Base-by-base conservation (phyloP, 2,113 vertebrate genomes). In the Procavia capensis region DNA sequence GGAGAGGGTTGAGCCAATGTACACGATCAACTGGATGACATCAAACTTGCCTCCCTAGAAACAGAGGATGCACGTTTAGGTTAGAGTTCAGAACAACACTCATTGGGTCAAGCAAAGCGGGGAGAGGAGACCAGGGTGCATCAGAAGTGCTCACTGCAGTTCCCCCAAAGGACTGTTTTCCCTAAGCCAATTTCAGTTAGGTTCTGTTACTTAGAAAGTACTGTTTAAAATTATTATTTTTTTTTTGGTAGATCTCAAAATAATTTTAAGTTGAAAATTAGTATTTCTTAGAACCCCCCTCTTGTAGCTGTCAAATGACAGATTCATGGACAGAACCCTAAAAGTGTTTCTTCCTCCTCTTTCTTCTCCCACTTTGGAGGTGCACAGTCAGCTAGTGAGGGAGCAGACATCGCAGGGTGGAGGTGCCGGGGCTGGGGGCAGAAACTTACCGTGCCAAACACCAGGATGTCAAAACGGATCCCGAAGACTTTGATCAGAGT, bases 391-490 rank as follows among this genome's bases (percentile, higher is more conserved):
- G 29, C 43, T 59, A 43, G 41, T 54, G 29, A 63, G 84, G 27
- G 31, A n/a, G 31, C 22, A 10, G 17, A n/a, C 59, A 85, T 6
- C 25, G 10, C 41, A 19, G 82, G 72, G 39, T 0, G 5, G 14
- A 27, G 72, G 13, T 4, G 22, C 39, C 66, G 11, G 24, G 75
- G 61, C 39, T 22, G 36, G 74, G 86, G 93, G 29, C 0, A 14
- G 54, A 92, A 27, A 96, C 98, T 97, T 93, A 99, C 99, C 41
- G 98, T 98, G 96, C 99, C 99, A 0, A 99, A 99, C 78, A 99
- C 99, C 97, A 99, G 98, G 97, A 99, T 98, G 82, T 99, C 99
- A 95, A 99, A 99, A 61, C 98, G 97, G 97, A 99, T 99, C 66
- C 99, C 99, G 1, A 98, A 99, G 0, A 97, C 99, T 97, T 99